These are phyloP conservation scores for Lophius americanus DNA, from an alignment of 2,797 vertebrate species.

Conservation along the genomic window DNA sequence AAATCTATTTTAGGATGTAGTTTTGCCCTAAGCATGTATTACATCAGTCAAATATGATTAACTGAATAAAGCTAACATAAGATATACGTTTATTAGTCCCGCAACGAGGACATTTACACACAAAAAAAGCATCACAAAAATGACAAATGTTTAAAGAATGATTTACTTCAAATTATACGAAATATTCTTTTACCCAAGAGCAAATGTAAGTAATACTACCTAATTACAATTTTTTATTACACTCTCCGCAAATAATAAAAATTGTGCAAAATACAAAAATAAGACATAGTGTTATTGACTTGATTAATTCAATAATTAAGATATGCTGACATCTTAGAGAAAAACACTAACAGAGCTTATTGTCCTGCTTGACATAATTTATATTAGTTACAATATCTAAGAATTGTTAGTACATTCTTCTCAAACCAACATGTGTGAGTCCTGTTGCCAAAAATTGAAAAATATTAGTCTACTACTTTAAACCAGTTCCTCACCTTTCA, in stretches of 20 bases:
- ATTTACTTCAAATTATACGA: conserved; percentile 67
- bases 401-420: conserved; percentile 25
- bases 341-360: not conserved
- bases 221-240: conserved; percentile 39
- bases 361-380: conserved; percentile 15
- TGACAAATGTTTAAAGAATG: conserved; percentile 68
- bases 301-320: conserved; percentile 40
- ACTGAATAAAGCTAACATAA: too few species aligned
- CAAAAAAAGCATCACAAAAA: conserved; percentile 69
- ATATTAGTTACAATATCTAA: conserved; percentile 19
- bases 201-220: conserved; percentile 37
- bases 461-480: conserved; percentile 2
- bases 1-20: fast-evolving
- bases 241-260: conserved; percentile 67
- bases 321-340: conserved; percentile 47
- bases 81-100: too few species aligned
- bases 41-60: too few species aligned
- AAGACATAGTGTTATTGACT: conserved; percentile 72
- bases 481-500: conserved; percentile 13
- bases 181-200: conserved; percentile 66
- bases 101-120: not conserved
- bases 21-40: not conserved
- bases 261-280: conserved; percentile 13
- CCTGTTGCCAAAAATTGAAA: conserved; percentile 23
- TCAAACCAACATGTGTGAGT: conserved; percentile 26